Evolutionary conservation across 2,113 vertebrate species (phyloP).

Genomic region (Chionomys nivalis): DNA sequence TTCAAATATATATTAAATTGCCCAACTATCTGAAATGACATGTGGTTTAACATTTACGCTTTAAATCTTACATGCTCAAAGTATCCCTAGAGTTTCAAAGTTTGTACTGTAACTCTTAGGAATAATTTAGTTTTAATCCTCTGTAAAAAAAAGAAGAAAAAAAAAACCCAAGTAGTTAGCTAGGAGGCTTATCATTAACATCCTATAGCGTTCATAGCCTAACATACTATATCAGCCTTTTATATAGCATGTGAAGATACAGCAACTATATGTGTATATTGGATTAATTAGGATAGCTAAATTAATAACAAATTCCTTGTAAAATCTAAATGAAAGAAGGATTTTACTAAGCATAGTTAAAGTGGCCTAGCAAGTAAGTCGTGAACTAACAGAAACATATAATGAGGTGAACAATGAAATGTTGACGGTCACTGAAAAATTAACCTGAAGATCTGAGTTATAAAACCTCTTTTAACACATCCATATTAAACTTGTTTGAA

Average conservation of each 20-base stretch:
- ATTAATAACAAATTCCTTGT: constrained; percentile 1
- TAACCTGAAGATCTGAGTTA: constrained; percentile 20
- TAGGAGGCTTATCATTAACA: neutral
- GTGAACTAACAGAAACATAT: constrained; percentile 22
- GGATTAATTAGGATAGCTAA: constrained; percentile 28
- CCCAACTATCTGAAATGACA: neutral
- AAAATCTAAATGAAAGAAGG: constrained; percentile 31
- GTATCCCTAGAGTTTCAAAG: constrained; percentile 26
- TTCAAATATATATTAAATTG: constrained; percentile 51
- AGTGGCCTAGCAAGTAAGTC: neutral
- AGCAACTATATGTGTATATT: neutral
- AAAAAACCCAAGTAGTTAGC: constrained; percentile 48
- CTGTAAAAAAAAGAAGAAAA: neutral
- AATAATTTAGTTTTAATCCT: neutral
- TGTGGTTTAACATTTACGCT: neutral
- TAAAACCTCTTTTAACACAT: neutral
- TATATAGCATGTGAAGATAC: neutral
- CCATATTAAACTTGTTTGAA: constrained; percentile 33
- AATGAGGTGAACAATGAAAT: neutral
- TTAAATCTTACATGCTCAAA: neutral
- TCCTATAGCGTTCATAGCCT: neutral
- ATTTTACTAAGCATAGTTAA: constrained; percentile 36
- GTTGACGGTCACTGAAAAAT: neutral
- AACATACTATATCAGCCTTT: neutral
- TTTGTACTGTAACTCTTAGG: neutral